A percentile compares a stretch with the other conserved stretches of the same genome.
phyloP scores from a whole-genome alignment of 2,113 vertebrate species.

The Malurus elegans region DNA sequence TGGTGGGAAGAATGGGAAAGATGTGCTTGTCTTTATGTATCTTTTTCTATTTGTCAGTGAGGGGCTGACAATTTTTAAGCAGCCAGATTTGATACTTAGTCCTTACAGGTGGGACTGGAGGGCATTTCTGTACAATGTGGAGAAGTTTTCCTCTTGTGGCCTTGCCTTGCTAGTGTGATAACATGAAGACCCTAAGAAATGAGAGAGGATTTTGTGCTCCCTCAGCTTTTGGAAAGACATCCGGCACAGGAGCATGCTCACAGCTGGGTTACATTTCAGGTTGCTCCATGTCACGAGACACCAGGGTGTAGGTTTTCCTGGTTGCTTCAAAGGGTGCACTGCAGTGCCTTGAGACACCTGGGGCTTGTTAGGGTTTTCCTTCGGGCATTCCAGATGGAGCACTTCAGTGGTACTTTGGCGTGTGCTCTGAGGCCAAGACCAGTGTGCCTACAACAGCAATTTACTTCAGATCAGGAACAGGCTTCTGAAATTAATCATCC shows the following conservation, averaged over 20 bases:
- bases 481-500: constrained; percentile 18
- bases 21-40: not conserved
- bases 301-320: not conserved
- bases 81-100: not conserved
- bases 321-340: constrained; percentile 10
- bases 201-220: not conserved
- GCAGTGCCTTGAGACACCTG: not conserved
- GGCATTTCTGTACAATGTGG: not conserved
- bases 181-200: not conserved
- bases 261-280: constrained; percentile 30
- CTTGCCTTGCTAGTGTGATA: not conserved
- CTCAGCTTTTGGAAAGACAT: not conserved
- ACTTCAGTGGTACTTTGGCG: not conserved
- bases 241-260: not conserved
- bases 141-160: not conserved
- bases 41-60: not conserved
- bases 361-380: constrained; percentile 36
- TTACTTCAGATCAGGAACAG: not conserved
- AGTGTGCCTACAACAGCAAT: not conserved
- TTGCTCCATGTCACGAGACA: not conserved
- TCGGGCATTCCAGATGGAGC: not conserved
- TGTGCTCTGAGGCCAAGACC: not conserved
- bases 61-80: not conserved
- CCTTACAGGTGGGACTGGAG: not conserved
- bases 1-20: not conserved